phyloP scores from a whole-genome alignment of 2,888 invertebrate species.

The Lydus trimaculatus region DNA sequence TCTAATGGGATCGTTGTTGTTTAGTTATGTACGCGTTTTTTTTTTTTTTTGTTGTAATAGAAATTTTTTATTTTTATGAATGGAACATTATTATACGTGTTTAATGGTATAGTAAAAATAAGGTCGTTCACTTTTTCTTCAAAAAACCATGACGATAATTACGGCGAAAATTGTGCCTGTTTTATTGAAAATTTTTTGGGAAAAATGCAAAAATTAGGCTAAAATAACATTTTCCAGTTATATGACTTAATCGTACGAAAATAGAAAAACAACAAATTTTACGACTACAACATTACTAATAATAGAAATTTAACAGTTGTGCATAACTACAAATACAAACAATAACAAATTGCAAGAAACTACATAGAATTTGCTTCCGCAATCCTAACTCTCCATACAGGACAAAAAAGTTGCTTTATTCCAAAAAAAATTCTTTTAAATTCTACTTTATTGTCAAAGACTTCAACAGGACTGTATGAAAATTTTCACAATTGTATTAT shows the following conservation, averaged over 20 bases:
- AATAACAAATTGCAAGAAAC: constrained; percentile 6
- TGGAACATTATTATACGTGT: constrained; percentile 41
- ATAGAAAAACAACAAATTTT: constrained; percentile 4
- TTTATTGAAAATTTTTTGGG: not conserved
- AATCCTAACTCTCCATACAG: not conserved
- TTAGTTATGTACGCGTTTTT: not conserved
- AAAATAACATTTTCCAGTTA: not conserved
- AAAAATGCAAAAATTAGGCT: not conserved
- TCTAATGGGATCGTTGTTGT: constrained; percentile 9
- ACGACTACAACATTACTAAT: constrained; percentile 3
- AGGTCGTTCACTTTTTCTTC: constrained; percentile 41
- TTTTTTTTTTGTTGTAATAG: not conserved
- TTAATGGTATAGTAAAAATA: constrained; percentile 28
- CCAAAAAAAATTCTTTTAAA: not conserved
- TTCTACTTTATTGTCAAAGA: not conserved
- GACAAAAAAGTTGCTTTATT: not conserved
- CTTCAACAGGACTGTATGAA: not conserved
- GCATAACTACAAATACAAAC: constrained; percentile 8
- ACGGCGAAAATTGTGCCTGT: not conserved
- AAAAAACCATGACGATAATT: constrained; percentile 25
- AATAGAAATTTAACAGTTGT: constrained; percentile 9
- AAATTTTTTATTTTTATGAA: constrained; percentile 21
- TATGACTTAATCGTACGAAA: not conserved
- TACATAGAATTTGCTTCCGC: not conserved
- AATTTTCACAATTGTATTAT: not conserved